A percentile compares a stretch with the other conserved stretches of the same genome.
Evolutionary conservation across 2,113 vertebrate species (phyloP).

Genomic region (Rhinichthys klamathensis): DNA sequence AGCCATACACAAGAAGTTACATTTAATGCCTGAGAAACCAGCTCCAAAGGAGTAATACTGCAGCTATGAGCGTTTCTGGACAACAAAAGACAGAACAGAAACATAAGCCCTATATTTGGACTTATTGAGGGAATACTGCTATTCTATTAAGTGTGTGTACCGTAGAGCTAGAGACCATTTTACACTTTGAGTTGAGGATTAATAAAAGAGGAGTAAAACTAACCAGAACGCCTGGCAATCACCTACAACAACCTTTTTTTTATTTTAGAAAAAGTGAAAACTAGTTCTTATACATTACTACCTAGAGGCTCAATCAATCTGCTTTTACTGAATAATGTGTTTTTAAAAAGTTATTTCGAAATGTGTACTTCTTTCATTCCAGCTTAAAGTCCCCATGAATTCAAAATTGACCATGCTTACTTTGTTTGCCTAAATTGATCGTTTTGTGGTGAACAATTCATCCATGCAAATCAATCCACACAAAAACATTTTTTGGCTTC

Average conservation of each 20-base stretch:
- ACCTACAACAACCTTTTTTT: not conserved
- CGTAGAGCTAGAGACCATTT: not conserved
- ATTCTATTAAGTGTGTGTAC: not conserved
- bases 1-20: not conserved
- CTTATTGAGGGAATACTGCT: conserved; percentile 1
- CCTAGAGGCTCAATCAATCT: not conserved
- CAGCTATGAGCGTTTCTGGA: not conserved
- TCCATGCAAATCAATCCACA: too few species aligned
- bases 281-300: not conserved
- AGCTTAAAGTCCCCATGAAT: too few species aligned
- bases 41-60: not conserved
- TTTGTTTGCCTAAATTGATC: too few species aligned
- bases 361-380: not conserved
- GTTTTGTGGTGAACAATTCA: too few species aligned
- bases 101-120: not conserved
- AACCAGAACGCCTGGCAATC: not conserved
- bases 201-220: conserved; percentile 14
- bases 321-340: not conserved
- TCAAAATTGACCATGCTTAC: too few species aligned
- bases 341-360: not conserved
- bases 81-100: not conserved
- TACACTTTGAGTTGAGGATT: not conserved
- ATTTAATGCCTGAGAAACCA: not conserved
- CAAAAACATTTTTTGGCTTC: too few species aligned
- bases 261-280: not conserved